These are phyloP conservation scores for Liodrosophila aerea DNA, from an alignment of 2,888 invertebrate species.

Conservation along the genomic window DNA sequence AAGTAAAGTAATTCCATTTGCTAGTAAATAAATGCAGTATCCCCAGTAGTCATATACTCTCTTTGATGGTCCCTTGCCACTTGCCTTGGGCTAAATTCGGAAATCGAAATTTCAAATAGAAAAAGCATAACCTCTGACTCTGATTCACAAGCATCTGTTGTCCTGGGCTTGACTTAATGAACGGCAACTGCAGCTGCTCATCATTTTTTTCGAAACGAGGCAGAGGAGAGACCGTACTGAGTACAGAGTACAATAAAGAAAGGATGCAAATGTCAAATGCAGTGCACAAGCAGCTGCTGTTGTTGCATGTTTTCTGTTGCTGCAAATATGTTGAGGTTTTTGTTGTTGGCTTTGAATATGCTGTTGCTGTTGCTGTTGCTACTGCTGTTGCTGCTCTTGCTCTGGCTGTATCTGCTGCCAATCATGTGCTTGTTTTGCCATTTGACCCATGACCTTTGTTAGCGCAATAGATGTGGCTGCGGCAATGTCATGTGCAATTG, in stretches of 20 bases:
- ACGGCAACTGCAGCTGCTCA: slow-evolving; percentile 2
- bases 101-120: background rate
- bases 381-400: slow-evolving; percentile 13
- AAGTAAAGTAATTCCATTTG: no score
- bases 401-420: slow-evolving; percentile 36
- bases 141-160: background rate
- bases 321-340: no score
- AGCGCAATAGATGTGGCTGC: slow-evolving; percentile 29
- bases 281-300: slow-evolving; percentile 9
- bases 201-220: background rate
- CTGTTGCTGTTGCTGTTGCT: background rate
- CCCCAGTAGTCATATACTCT: no score
- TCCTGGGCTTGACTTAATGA: slow-evolving; percentile 8
- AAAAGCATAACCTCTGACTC: slow-evolving; percentile 5
- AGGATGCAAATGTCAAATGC: slow-evolving; percentile 50
- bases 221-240: background rate
- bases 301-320: slow-evolving; percentile 10
- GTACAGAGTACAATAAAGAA: background rate
- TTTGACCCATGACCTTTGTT: slow-evolving; percentile 61
- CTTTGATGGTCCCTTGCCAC: no score
- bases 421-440: slow-evolving; percentile 49
- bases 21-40: no score
- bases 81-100: no score
- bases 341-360: no score
- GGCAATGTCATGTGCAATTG: slow-evolving; percentile 61